Evolutionary conservation across 2,797 vertebrate species (phyloP), one percentile per base, ranked within the genome.

Genomic region (Microchirus variegatus): DNA sequence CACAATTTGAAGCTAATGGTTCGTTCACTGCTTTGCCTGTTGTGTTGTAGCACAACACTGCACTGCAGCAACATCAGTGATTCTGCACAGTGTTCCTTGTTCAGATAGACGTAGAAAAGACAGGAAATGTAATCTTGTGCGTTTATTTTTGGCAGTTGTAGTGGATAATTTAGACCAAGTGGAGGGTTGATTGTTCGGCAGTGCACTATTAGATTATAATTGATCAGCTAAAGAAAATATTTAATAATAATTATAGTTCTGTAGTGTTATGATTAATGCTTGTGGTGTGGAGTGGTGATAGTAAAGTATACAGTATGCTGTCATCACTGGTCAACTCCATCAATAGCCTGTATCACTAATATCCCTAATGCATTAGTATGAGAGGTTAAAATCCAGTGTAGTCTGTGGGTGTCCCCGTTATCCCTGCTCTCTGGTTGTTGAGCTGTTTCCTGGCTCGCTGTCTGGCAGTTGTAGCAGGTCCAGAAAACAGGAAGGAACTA

Each of bases 401-500:
- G 19, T 26, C 41, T 73, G 56, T 16, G 79, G 73, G 87, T 72
- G 66, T 88, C 85, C 87, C 86, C 47, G 13, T 65, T 53, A 69
- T 62, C 56, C 55, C 57, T 8, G 5, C 7, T 31, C 31, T 75
- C 19, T 15, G 69, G 57, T 56, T 59, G 61, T 68, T 84, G 35
- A 68, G 54, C 69, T 1, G 31, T 86, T 91, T 93, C 91, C 90
- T 90, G 80, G 78, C 73, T 78, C 80, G 47, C 45, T 78, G 77
- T 80, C 75, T 55, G 17, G 60, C 45, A 60, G 63, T 78, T 81
- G 61, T 17, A 42, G 37, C 46, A 65, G 84, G 77, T 79, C 71
- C 72, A 46, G 62, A 41, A 77, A 73, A 61, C 88, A 90, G 92
- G 92, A 93, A 92, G 82, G 69, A 73, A 84, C 68, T 63, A 47